phyloP scores from a whole-genome alignment of 2,888 invertebrate genomes.

The Eupithecia vulgata region DNA sequence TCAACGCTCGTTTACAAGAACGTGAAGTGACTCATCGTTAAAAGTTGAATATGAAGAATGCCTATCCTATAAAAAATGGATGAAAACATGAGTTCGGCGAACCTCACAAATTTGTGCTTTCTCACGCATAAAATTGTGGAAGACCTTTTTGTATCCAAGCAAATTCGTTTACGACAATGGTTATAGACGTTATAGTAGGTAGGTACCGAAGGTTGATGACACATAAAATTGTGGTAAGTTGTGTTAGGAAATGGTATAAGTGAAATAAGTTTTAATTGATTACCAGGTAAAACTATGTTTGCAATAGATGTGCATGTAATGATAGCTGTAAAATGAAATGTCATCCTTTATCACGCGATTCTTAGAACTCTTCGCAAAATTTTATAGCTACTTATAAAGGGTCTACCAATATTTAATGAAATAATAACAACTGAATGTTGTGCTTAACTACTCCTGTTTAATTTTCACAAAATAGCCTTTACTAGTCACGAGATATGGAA shows the following conservation, averaged over 20 bases:
- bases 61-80: constrained; percentile 26
- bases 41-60: constrained; percentile 29
- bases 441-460: not conserved
- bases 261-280: not conserved
- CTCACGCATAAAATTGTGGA: constrained; percentile 47
- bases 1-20: constrained; percentile 9
- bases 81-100: constrained; percentile 58
- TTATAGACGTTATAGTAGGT: not conserved
- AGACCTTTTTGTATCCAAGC: constrained; percentile 28
- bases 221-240: not conserved
- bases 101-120: constrained; percentile 55
- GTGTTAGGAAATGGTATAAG: not conserved
- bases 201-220: not conserved
- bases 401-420: too few relatives aligned
- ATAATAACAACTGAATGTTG: too few relatives aligned
- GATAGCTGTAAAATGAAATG: too few relatives aligned
- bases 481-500: not conserved
- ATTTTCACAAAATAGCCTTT: not conserved
- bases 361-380: too few relatives aligned
- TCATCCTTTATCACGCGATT: too few relatives aligned
- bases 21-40: constrained; percentile 26
- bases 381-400: too few relatives aligned
- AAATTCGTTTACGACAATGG: constrained; percentile 7
- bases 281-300: too few relatives aligned
- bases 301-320: too few relatives aligned